phyloP scores from a whole-genome alignment of 92 coral and sea anemone genomes.

The Porites cylindrica region DNA sequence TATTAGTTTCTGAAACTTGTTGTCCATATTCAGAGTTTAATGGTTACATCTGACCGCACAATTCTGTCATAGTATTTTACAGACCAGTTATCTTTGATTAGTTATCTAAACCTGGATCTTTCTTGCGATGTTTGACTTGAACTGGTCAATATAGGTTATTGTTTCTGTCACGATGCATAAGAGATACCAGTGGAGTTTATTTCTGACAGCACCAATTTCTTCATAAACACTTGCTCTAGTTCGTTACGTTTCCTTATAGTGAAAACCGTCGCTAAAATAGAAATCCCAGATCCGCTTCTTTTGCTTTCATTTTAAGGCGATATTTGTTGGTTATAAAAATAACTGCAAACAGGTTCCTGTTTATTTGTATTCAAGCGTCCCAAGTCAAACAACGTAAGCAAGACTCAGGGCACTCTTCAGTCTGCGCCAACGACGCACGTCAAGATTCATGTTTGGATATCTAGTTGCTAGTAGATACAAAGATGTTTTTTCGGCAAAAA shows the following conservation, averaged over 20 bases:
- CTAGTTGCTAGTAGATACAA: background rate
- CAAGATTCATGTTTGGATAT: background rate
- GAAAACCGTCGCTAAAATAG: background rate
- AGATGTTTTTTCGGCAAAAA: background rate
- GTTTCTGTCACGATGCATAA: background rate
- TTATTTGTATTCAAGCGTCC: background rate
- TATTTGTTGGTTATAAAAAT: constrained; percentile 36
- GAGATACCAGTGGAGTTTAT: background rate
- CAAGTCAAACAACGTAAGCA: background rate
- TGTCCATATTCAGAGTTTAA: constrained; percentile 1
- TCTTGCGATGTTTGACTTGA: background rate
- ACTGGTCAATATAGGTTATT: constrained; percentile 8
- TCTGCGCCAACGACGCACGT: background rate
- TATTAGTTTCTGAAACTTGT: background rate
- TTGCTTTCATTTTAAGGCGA: background rate
- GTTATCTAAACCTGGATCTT: constrained; percentile 16
- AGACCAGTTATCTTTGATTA: background rate
- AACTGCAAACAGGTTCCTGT: constrained; percentile 24
- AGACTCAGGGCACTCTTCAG: background rate
- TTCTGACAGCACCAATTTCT: background rate
- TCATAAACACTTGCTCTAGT: constrained; percentile 5
- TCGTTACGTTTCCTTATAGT: background rate
- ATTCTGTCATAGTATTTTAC: background rate
- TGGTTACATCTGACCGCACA: background rate
- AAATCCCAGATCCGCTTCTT: background rate